Evolutionary conservation across 2,888 invertebrate species (phyloP).

Genomic region (Eupithecia inturbata): DNA sequence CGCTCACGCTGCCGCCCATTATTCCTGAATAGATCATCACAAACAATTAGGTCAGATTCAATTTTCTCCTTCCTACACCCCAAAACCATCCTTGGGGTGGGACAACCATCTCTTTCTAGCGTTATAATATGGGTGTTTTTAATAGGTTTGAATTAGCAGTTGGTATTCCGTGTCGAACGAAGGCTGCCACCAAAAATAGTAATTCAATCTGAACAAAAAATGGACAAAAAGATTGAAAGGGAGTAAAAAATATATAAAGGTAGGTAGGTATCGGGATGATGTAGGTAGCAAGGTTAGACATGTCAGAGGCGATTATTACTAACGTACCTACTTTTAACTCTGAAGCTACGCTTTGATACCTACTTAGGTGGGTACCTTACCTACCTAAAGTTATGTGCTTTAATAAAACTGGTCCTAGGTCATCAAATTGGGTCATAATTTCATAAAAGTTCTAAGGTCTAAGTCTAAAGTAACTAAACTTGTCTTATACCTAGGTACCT

Average conservation of each 20-base stretch:
- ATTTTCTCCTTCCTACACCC: constrained; percentile 45
- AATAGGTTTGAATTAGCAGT: constrained; percentile 71
- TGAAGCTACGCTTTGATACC: neutral
- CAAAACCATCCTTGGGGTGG: neutral
- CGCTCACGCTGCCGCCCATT: constrained; percentile 40
- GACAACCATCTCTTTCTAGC: constrained; percentile 33
- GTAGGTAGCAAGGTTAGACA: constrained; percentile 72
- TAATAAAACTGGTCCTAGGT: neutral
- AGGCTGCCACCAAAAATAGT: constrained; percentile 77
- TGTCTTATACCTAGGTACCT: too few species aligned
- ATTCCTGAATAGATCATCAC: constrained; percentile 46
- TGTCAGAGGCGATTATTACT: constrained; percentile 38
- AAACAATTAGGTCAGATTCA: constrained; percentile 45
- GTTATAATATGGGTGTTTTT: constrained; percentile 42
- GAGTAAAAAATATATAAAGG: constrained; percentile 68
- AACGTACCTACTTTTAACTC: constrained; percentile 28
- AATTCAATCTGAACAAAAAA: constrained; percentile 76
- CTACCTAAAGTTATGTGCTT: neutral
- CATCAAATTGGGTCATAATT: neutral
- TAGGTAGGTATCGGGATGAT: constrained; percentile 75
- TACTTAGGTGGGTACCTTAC: neutral
- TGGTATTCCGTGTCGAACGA: constrained; percentile 78
- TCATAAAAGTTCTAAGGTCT: neutral
- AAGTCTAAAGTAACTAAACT: neutral
- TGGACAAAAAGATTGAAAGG: constrained; percentile 63